Percentiles rank a stretch among this genome's conserved stretches.
Conservation (phyloP, 2,888 invertebrate species). For the Drosophila leonis region DNA sequence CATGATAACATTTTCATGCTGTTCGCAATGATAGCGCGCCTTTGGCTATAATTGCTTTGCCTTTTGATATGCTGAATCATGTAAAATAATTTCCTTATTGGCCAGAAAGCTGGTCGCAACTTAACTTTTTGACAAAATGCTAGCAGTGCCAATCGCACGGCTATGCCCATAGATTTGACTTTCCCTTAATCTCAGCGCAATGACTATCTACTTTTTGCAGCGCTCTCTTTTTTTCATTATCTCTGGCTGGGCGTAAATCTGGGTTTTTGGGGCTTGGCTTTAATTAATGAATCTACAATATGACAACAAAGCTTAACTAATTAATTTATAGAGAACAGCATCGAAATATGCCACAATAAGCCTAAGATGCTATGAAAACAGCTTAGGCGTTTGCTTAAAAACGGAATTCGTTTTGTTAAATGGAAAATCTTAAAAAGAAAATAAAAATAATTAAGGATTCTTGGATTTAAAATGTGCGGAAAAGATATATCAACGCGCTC, state of each 20-base stretch:
- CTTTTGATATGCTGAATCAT: conserved; percentile 70
- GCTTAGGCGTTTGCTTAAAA: conserved; percentile 2
- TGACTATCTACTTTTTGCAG: conserved; percentile 49
- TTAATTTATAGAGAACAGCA: conserved; percentile 65
- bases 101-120: conserved; percentile 45
- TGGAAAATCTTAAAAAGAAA: conserved; percentile 9
- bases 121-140: conserved; percentile 74
- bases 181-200: conserved; percentile 18
- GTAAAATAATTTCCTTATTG: conserved; percentile 74
- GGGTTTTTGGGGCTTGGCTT: conserved; percentile 52
- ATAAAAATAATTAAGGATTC: background rate
- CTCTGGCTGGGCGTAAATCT: conserved; percentile 63
- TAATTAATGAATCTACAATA: conserved; percentile 74
- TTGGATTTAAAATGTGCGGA: background rate
- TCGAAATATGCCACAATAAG: conserved; percentile 19
- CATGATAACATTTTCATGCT: conserved; percentile 30
- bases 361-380: conserved; percentile 24
- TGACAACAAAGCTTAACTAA: conserved; percentile 70
- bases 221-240: conserved; percentile 58
- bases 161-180: conserved; percentile 19
- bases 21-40: conserved; percentile 60
- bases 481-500: background rate
- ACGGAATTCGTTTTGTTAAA: conserved; percentile 1
- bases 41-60: conserved; percentile 72
- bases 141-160: conserved; percentile 27